Conservation (phyloP, 2,113 vertebrate genomes). For the Phasianus colchicus region DNA sequence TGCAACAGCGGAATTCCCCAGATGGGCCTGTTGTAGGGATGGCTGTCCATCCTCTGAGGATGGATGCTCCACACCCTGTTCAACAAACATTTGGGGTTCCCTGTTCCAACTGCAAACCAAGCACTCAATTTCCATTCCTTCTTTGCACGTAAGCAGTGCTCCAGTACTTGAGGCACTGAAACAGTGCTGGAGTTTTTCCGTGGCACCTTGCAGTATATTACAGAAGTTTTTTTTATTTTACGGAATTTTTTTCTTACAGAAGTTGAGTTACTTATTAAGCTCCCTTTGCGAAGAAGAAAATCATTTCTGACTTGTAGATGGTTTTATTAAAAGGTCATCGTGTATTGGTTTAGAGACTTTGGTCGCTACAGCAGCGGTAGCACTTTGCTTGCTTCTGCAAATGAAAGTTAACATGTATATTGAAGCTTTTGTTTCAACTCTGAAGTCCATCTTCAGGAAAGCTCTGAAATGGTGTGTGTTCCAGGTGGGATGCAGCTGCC, state of each 20-base stretch:
- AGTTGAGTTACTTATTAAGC: background rate
- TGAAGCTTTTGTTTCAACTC: background rate
- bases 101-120: too few species aligned
- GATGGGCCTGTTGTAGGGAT: too few species aligned
- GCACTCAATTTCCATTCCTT: too few species aligned
- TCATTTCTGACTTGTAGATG: background rate
- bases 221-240: too few species aligned
- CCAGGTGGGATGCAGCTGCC: background rate
- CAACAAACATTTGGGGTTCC: too few species aligned
- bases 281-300: background rate
- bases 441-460: background rate
- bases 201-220: background rate
- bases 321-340: background rate
- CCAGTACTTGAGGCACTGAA: background rate
- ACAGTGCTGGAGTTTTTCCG: background rate
- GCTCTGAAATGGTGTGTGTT: background rate
- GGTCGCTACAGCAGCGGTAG: rapidly evolving
- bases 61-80: too few species aligned
- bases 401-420: background rate
- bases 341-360: background rate
- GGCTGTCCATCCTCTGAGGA: too few species aligned
- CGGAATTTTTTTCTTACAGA: background rate
- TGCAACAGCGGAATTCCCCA: too few species aligned
- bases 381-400: background rate
- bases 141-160: too few species aligned